A percentile compares a stretch with the other conserved stretches of the same genome.
Conservation (phyloP, 2,888 invertebrate species). For the Drosophila percnosoma region DNA sequence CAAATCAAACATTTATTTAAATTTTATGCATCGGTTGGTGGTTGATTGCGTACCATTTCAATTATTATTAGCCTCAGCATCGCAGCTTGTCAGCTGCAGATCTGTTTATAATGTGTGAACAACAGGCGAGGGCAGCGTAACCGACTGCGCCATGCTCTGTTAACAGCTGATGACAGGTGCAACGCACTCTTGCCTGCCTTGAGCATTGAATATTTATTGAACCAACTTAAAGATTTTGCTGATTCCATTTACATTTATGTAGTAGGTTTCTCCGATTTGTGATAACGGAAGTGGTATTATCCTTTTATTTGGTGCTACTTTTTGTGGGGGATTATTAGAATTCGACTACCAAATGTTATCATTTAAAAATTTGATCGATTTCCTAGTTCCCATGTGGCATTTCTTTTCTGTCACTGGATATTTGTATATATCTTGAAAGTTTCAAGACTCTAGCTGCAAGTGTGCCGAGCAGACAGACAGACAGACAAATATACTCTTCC, state of each 20-base stretch:
- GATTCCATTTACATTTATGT: background rate
- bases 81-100: background rate
- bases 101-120: background rate
- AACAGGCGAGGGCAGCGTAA: background rate
- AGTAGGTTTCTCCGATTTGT: too few relatives aligned
- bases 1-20: slow-evolving; percentile 83
- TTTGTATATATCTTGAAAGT: background rate
- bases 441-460: fast-evolving
- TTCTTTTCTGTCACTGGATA: fast-evolving
- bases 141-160: background rate
- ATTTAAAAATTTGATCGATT: too few relatives aligned
- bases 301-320: too few relatives aligned
- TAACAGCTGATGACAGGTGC: background rate
- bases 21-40: slow-evolving; percentile 80
- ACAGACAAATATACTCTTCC: background rate
- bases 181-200: background rate
- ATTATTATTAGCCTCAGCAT: slow-evolving; percentile 17
- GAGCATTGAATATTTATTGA: background rate
- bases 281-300: too few relatives aligned
- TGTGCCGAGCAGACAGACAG: background rate
- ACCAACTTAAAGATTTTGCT: fast-evolving
- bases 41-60: slow-evolving; percentile 68
- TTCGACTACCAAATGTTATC: too few relatives aligned
- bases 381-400: background rate
- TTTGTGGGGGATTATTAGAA: too few relatives aligned